Evolutionary conservation across 2,113 vertebrate genomes (phyloP).

Genomic region (Aphyosemion australe): DNA sequence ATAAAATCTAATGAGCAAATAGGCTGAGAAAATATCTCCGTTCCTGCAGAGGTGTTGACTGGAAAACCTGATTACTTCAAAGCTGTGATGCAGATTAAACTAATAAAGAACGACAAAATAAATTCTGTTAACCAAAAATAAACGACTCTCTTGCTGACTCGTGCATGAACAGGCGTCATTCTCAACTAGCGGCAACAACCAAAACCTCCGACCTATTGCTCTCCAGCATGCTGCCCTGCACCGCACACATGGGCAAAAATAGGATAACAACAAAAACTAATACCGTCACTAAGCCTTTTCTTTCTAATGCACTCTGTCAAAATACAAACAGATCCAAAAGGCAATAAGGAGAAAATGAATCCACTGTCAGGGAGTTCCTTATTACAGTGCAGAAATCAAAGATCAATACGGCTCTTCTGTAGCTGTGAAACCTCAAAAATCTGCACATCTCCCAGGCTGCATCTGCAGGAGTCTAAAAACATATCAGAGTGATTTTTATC

Average conservation of each 20-base stretch:
- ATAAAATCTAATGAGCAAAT: not conserved
- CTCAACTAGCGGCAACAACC: not conserved
- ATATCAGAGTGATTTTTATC: constrained; percentile 31
- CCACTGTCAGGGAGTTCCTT: constrained; percentile 15
- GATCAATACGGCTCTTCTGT: constrained; percentile 39
- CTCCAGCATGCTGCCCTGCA: not conserved
- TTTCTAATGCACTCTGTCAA: constrained; percentile 21
- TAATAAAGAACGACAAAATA: not conserved
- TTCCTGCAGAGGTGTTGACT: not conserved
- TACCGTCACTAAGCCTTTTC: not conserved
- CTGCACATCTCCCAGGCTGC: constrained; percentile 27
- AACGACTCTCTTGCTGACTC: not conserved
- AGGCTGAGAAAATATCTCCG: not conserved
- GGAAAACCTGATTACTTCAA: not conserved
- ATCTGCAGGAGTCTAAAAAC: constrained; percentile 31
- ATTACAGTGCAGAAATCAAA: constrained; percentile 32
- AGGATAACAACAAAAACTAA: not conserved
- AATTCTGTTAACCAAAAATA: not conserved
- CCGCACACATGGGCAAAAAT: not conserved
- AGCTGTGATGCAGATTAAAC: not conserved
- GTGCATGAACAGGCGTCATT: not conserved
- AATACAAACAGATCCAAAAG: constrained; percentile 31
- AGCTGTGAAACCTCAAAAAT: constrained; percentile 34
- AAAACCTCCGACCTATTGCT: not conserved
- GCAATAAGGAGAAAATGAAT: constrained; percentile 20